Base-by-base conservation (phyloP, 1,140 invertebrate species). In the Drosophila ercepeae region DNA sequence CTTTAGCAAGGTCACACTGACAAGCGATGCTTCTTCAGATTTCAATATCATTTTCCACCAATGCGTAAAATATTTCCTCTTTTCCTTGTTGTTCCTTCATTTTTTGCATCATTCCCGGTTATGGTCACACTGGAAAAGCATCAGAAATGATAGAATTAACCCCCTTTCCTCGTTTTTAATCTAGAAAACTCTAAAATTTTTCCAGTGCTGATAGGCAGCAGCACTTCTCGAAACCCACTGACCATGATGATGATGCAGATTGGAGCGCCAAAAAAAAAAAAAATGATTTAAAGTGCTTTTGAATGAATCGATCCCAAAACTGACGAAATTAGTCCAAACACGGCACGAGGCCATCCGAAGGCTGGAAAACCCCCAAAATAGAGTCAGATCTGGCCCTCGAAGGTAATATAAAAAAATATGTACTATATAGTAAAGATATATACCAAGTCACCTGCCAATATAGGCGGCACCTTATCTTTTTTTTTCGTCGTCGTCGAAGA, bases 201-300 rank as follows among this genome's bases (percentile, higher is more conserved):
- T 41, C 7, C 3, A 23, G n/a, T 58, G 59, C 21, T 18, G 53
- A 59, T 73, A 51, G n/a, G 34, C 41, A 45, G 11, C 44, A 65
- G 41, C n/a, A 16, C n/a, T 16, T 13, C 27, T 6, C 44, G 52
- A 83, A 84, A 75, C 50, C 50, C 70, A 71, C 61, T 83, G 64
- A 67, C 70, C 78, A 83, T 78, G 70, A 71, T 84, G 78, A 84
- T 84, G 65, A 84, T 84, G 78, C 79, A 83, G 65, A 77, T 60
- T 50, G 14, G 9, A n/a, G n/a, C n/a, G 11, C 13, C 23, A 14
- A 36, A 13, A n/a, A 1, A 13, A 14, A n/a, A 36, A 36, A 8
- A 29, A 32, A 9, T 32, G 29, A 32, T 32, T 32, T 32, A 11
- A 9, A 32, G 29, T 11, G 29, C 9, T 32, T 11, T 11, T 11